phyloP scores from a whole-genome alignment of 2,113 vertebrate genomes.

The Oreochromis aureus region DNA sequence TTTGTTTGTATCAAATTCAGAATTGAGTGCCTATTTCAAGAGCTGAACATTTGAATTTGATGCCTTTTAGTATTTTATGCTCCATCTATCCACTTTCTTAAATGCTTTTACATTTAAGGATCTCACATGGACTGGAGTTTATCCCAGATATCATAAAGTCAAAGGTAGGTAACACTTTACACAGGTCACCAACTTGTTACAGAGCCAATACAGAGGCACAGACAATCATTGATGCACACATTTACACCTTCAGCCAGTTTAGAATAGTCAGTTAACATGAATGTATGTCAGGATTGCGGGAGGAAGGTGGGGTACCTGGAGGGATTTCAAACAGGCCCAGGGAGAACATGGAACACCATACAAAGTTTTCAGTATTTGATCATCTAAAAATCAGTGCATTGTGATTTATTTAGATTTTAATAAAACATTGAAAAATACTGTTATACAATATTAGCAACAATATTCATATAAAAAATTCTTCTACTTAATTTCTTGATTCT shows the following conservation, averaged over 20 bases:
- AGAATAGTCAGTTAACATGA: background rate
- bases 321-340: background rate
- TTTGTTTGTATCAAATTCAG: background rate
- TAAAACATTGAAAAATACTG: background rate
- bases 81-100: background rate
- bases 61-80: background rate
- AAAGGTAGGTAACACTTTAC: background rate
- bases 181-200: background rate
- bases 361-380: background rate
- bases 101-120: background rate
- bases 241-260: background rate
- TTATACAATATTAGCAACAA: background rate
- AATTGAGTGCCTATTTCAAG: background rate
- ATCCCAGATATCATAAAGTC: background rate
- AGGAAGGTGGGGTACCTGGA: background rate
- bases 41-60: background rate
- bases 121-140: background rate
- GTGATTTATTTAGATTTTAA: background rate
- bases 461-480: background rate
- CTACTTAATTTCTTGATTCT: background rate
- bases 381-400: background rate
- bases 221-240: background rate
- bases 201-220: background rate
- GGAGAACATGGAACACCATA: background rate
- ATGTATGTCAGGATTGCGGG: background rate